phyloP scores from a whole-genome alignment of 1,140 invertebrate species.

The Diorhabda elongata region DNA sequence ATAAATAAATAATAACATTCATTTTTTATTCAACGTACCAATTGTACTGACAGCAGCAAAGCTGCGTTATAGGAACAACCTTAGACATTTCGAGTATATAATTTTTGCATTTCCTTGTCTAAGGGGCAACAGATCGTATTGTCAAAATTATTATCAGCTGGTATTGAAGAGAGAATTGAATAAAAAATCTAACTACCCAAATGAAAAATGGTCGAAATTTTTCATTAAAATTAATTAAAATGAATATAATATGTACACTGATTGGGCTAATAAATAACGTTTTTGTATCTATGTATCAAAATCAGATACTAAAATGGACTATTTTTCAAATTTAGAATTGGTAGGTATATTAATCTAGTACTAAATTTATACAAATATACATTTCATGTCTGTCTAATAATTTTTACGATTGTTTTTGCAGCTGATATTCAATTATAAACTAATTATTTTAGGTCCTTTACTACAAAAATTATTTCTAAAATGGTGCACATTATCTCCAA shows the following conservation, averaged over 20 bases:
- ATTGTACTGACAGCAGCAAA: no score
- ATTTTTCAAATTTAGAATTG: background rate
- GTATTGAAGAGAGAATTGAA: background rate
- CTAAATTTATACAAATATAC: background rate
- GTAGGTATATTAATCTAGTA: background rate
- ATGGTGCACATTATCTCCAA: conserved; percentile 13
- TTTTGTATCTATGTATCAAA: background rate
- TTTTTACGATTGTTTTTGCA: background rate
- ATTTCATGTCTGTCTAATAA: background rate
- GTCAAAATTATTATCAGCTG: background rate
- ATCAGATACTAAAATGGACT: background rate
- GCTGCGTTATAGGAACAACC: no score
- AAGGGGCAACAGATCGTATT: background rate
- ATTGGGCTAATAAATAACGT: background rate
- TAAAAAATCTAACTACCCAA: background rate
- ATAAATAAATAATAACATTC: no score
- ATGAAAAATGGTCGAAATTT: background rate
- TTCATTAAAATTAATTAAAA: background rate
- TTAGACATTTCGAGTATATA: no score
- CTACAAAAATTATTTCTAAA: conserved; percentile 25
- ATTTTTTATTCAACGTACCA: no score
- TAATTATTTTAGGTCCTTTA: background rate
- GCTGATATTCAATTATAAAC: background rate
- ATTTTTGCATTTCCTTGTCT: no score
- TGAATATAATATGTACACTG: background rate